Percentiles rank a stretch among this genome's conserved stretches.
Conservation (phyloP, 1,140 invertebrate genomes). For the Metaphire vulgaris region DNA sequence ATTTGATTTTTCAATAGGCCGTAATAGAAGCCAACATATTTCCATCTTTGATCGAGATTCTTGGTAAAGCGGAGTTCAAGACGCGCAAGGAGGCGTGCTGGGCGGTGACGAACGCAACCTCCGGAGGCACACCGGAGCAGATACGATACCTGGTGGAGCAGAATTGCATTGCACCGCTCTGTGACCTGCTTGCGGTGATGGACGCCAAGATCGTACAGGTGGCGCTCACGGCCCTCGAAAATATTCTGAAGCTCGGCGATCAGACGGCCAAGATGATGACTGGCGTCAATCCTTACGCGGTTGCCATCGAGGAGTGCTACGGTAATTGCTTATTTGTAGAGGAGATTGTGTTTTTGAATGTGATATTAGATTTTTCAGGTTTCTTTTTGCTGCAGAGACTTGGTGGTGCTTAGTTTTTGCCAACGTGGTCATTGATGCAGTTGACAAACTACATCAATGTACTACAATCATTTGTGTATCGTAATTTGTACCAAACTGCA, state of each 20-base stretch:
- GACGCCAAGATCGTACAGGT: conserved; percentile 95
- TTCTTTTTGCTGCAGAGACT: no score
- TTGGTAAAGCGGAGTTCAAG: conserved; percentile 88
- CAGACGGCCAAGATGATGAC: conserved; percentile 64
- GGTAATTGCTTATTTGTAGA: no score
- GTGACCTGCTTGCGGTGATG: conserved; percentile 85
- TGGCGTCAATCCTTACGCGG: conserved; percentile 79
- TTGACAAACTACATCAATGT: no score
- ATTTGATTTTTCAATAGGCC: conserved; percentile 61
- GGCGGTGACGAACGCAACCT: conserved; percentile 96
- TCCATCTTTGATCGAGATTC: conserved; percentile 80
- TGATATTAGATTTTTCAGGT: no score
- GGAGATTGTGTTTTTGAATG: no score
- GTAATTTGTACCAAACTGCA: no score
- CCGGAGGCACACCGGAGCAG: conserved; percentile 86
- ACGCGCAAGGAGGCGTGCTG: conserved; percentile 95
- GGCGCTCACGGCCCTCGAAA: conserved; percentile 89
- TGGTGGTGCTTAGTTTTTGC: no score
- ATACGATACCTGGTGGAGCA: conserved; percentile 64
- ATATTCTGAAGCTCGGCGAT: conserved; percentile 87
- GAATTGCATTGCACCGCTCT: conserved; percentile 86
- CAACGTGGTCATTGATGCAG: no score
- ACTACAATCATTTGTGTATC: no score
- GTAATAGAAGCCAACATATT: conserved; percentile 95
- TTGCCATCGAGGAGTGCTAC: conserved; percentile 89